These are phyloP conservation scores for Stichopus chloronotus DNA, from an alignment of 35 echinoderm and acorn worm genomes.

Conservation along the genomic window DNA sequence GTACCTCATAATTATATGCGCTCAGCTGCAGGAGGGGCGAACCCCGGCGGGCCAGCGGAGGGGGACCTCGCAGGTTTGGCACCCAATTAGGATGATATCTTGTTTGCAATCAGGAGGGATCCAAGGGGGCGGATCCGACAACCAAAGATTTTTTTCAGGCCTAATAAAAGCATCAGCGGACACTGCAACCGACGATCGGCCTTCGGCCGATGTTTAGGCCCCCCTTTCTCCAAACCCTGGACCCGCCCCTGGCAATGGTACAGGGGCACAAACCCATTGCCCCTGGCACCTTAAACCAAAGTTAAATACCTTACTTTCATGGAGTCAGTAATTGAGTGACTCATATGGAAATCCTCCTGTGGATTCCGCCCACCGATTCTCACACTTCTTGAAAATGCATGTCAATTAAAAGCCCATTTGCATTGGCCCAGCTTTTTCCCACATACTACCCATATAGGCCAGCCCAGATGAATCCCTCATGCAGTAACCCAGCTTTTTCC, in stretches of 20 bases:
- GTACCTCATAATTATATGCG: too few species aligned
- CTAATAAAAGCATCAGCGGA: too few species aligned
- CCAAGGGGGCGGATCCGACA: background rate
- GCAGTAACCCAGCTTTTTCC: slow-evolving; percentile 9
- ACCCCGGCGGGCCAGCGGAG: too few species aligned
- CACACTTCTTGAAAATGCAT: background rate
- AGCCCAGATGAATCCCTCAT: background rate
- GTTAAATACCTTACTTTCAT: background rate
- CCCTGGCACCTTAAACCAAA: slow-evolving; percentile 15
- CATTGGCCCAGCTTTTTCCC: background rate
- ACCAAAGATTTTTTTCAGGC: too few species aligned
- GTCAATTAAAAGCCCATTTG: background rate
- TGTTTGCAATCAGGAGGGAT: background rate
- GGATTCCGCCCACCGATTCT: background rate
- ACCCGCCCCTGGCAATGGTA: too few species aligned
- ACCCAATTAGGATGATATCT: background rate
- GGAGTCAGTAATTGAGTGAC: background rate
- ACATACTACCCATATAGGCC: background rate
- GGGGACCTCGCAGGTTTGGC: too few species aligned
- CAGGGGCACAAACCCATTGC: background rate
- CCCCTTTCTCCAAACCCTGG: too few species aligned
- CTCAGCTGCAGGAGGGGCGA: too few species aligned
- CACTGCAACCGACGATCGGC: too few species aligned
- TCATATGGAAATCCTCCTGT: background rate
- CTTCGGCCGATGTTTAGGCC: too few species aligned